Evolutionary conservation across 2,888 invertebrate species (phyloP), one percentile per base, ranked within the genome.

Genomic region (Agonopterix heracliana): DNA sequence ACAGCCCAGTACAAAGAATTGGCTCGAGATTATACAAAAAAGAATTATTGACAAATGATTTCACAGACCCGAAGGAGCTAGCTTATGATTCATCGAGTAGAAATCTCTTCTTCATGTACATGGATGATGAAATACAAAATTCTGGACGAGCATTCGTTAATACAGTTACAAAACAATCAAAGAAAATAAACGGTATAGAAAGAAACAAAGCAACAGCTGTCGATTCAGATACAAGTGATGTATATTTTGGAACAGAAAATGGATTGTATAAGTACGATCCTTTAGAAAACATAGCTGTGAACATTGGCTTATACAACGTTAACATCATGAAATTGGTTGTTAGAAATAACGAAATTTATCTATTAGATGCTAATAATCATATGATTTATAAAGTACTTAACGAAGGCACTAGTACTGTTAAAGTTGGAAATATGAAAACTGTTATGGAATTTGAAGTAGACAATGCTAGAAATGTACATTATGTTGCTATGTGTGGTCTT

Each of bases 21-120:
- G 86, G 86, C 3, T 59, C 67, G 3, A 71, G 81, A 47, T 49
- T 81, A 2, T 86, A 86, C 54, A 85, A 76, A 54, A 76, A 80
- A 43, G 77, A 81, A 54, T 52, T 86, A 1, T 54, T 86, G 0
- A 81, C 84, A 1, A 64, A 80, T 42, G 47, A 66, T 35, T 86
- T 64, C 51, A 60, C 63, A 14, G 68, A 70, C 8, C 81, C 82
- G 0, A 85, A 76, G 49, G 87, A 87, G 44, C 53, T 87, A 14
- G 73, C 81, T 0, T 87, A 85, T 54, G 87, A 87, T 51, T 84
- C 85, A 0, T 64, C 78, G 1, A 82, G 74, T 49, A 68, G 85
- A 66, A 84, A 81, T 45, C 61, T 87, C 2, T 86, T 70, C 51
- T 87, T 87, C 54, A 82, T 82, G 79, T 82, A 84, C 63, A 87